phyloP scores from a whole-genome alignment of 2,113 vertebrate genomes.

The Alectura lathami region DNA sequence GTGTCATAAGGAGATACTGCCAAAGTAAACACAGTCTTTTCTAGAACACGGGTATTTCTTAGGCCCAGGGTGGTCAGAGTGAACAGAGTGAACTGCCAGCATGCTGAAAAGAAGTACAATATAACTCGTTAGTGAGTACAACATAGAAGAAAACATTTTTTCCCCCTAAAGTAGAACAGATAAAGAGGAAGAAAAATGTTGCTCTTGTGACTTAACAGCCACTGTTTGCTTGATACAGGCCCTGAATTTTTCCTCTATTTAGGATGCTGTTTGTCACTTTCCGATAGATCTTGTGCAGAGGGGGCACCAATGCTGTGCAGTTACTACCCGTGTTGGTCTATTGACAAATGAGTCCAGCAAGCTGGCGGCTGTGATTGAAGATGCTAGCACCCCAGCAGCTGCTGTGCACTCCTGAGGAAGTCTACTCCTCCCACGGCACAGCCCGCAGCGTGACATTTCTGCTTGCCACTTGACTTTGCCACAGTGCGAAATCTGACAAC shows the following conservation, averaged over 20 bases:
- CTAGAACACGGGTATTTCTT: background rate
- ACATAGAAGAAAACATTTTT: background rate
- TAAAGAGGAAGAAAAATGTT: background rate
- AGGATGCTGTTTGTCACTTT: background rate
- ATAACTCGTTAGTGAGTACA: background rate
- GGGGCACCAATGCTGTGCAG: fast-evolving
- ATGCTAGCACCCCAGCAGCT: background rate
- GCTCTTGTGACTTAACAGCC: background rate
- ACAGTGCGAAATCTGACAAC: background rate
- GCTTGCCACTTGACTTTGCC: background rate
- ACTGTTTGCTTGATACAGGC: background rate
- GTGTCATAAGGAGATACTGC: background rate
- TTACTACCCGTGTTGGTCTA: background rate
- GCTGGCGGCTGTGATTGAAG: background rate
- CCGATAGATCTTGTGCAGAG: background rate
- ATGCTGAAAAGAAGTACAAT: background rate
- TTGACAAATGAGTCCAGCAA: background rate
- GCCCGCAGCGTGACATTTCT: background rate
- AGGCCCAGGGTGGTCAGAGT: background rate
- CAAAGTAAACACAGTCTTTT: background rate
- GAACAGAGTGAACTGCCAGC: background rate
- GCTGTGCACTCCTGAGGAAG: background rate
- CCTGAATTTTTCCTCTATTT: background rate
- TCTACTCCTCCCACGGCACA: background rate
- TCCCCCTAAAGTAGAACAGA: background rate